Evolutionary conservation across 2,113 vertebrate species (phyloP).

Genomic region (Prietella phreatophila): DNA sequence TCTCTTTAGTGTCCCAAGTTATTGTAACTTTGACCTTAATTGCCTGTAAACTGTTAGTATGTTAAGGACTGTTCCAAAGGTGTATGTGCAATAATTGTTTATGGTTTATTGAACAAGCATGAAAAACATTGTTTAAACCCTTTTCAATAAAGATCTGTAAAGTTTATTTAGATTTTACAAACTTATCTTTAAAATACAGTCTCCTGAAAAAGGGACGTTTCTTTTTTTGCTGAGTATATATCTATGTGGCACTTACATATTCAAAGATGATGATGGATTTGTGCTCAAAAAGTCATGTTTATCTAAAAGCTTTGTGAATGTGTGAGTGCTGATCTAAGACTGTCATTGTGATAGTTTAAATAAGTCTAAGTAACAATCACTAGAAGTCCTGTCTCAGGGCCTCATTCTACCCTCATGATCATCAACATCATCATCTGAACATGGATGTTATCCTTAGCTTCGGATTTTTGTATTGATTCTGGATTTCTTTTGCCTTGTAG

Average conservation of each 20-base stretch:
- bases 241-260: background rate
- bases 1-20: no score
- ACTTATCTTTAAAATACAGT: no score
- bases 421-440: conserved; percentile 8
- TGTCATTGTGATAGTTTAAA: background rate
- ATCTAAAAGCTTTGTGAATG: background rate
- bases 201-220: no score
- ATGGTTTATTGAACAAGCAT: no score
- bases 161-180: no score
- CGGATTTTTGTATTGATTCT: background rate
- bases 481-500: background rate
- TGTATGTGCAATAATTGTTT: no score
- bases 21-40: no score
- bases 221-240: no score
- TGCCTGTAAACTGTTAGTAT: no score
- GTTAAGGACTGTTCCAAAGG: no score
- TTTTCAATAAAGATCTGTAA: no score
- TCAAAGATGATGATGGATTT: background rate
- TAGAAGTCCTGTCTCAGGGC: conserved; percentile 6
- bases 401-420: conserved; percentile 3
- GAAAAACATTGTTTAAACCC: no score
- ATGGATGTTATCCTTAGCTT: background rate
- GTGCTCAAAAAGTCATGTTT: background rate
- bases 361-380: background rate
- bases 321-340: background rate